These are phyloP conservation scores for Hydrotaea cyrtoneurina DNA, from an alignment of 2,888 invertebrate species.

Conservation along the genomic window DNA sequence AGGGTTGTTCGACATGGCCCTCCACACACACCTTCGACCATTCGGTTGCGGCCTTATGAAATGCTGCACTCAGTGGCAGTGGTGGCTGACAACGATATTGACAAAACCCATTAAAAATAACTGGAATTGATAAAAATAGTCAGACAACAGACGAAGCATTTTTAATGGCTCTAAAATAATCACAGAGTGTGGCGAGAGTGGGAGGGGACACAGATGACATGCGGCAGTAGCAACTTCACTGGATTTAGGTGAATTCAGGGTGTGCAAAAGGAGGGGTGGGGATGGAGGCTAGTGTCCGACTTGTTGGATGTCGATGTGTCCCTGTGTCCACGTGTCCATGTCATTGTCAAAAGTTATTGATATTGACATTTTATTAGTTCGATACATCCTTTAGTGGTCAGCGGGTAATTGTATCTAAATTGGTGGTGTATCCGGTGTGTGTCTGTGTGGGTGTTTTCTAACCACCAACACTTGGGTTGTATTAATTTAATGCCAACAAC, in stretches of 20 bases:
- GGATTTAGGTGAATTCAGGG: no score
- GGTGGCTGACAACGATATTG: background rate
- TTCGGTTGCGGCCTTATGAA: background rate
- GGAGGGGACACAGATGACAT: background rate
- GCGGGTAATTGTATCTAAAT: slow-evolving; percentile 30
- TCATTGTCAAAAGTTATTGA: slow-evolving; percentile 31
- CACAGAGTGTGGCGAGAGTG: background rate
- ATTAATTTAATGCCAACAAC: slow-evolving; percentile 46
- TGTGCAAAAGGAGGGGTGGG: background rate
- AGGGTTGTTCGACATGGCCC: slow-evolving; percentile 21
- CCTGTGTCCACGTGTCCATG: background rate
- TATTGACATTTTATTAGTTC: slow-evolving; percentile 32
- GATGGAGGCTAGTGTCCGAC: background rate
- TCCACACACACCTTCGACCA: slow-evolving; percentile 1
- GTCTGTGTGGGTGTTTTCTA: background rate
- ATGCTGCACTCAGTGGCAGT: background rate
- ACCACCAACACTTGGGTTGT: background rate
- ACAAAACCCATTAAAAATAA: slow-evolving; percentile 30
- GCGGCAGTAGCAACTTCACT: background rate
- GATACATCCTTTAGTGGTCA: slow-evolving; percentile 32
- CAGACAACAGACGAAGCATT: background rate
- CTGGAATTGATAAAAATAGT: slow-evolving; percentile 24
- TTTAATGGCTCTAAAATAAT: no score
- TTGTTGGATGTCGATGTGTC: background rate
- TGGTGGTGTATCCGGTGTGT: slow-evolving; percentile 12